A percentile compares a stretch with the other conserved stretches of the same genome.
These are phyloP conservation scores for Orthonyx spaldingii DNA, from an alignment of 2,113 vertebrate genomes.

Conservation along the genomic window DNA sequence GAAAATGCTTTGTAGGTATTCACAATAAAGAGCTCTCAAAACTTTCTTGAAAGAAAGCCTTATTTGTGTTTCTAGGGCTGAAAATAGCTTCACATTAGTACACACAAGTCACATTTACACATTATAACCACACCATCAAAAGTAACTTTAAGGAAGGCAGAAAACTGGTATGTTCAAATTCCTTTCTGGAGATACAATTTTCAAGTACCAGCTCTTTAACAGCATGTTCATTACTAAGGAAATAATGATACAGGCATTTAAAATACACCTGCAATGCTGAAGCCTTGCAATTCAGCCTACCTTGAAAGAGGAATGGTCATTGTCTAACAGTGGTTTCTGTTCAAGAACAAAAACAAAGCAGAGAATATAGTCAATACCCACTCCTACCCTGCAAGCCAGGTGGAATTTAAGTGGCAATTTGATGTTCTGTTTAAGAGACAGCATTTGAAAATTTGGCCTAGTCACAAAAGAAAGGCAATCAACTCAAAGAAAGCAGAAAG, in stretches of 20 bases:
- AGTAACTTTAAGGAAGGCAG: slow-evolving; percentile 11
- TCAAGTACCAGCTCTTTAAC: slow-evolving; percentile 66
- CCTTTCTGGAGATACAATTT: slow-evolving; percentile 33
- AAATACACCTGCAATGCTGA: slow-evolving; percentile 42
- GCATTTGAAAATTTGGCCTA: slow-evolving; percentile 62
- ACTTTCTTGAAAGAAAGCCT: background rate
- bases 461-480: background rate
- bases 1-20: background rate
- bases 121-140: background rate
- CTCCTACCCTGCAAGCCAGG: slow-evolving; percentile 58
- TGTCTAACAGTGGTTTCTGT: slow-evolving; percentile 61
- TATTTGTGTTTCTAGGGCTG: background rate
- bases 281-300: slow-evolving; percentile 66
- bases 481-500: background rate
- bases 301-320: slow-evolving; percentile 63
- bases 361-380: slow-evolving; percentile 64
- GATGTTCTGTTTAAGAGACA: slow-evolving; percentile 55
- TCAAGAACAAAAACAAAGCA: slow-evolving; percentile 63
- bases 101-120: slow-evolving; percentile 13
- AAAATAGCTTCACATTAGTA: slow-evolving; percentile 1
- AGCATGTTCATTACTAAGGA: slow-evolving; percentile 22
- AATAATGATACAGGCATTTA: slow-evolving; percentile 41
- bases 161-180: background rate
- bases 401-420: slow-evolving; percentile 49
- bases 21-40: background rate